Percentiles rank a stretch among this genome's conserved stretches.
Conservation (phyloP, 2,113 vertebrate species). For the Callopanchax toddi region DNA sequence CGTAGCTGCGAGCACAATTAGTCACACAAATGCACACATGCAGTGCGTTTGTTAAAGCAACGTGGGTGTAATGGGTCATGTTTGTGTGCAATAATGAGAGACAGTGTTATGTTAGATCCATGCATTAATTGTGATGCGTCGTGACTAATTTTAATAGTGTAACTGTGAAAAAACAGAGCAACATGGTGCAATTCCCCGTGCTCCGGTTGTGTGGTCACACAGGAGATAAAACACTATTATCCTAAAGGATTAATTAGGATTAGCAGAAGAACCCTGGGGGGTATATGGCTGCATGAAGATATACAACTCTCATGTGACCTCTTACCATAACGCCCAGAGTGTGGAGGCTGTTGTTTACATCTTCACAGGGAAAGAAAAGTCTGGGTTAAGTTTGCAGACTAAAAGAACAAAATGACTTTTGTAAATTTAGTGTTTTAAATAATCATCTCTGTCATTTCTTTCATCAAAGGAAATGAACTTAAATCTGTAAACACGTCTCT, state of each 20-base stretch:
- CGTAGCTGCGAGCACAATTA: not conserved
- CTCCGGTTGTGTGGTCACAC: slow-evolving; percentile 21
- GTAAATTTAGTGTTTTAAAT: no score
- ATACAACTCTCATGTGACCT: slow-evolving; percentile 21
- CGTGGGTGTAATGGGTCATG: not conserved
- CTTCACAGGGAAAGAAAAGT: not conserved
- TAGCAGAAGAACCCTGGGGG: slow-evolving; percentile 32
- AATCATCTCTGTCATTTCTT: not conserved
- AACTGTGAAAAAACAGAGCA: slow-evolving; percentile 7
- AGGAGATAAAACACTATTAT: slow-evolving; percentile 45
- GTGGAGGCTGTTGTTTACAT: slow-evolving; percentile 28
- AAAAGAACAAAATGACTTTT: no score
- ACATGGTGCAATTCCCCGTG: slow-evolving; percentile 8
- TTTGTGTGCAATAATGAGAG: slow-evolving; percentile 2
- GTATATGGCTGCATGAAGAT: slow-evolving; percentile 22
- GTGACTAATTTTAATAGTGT: slow-evolving; percentile 5
- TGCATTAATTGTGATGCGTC: slow-evolving; percentile 19
- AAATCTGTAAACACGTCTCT: not conserved
- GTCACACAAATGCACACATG: slow-evolving; percentile 1
- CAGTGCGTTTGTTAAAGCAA: not conserved
- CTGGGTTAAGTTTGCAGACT: not conserved
- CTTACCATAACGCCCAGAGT: not conserved
- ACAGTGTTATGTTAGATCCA: slow-evolving; percentile 6
- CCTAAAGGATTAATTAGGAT: slow-evolving; percentile 65
- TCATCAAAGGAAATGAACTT: not conserved